Percentiles rank a stretch among this genome's conserved stretches.
These are phyloP conservation scores for Drosophila cyrtoloma DNA, from an alignment of 2,888 invertebrate genomes.

Conservation along the genomic window DNA sequence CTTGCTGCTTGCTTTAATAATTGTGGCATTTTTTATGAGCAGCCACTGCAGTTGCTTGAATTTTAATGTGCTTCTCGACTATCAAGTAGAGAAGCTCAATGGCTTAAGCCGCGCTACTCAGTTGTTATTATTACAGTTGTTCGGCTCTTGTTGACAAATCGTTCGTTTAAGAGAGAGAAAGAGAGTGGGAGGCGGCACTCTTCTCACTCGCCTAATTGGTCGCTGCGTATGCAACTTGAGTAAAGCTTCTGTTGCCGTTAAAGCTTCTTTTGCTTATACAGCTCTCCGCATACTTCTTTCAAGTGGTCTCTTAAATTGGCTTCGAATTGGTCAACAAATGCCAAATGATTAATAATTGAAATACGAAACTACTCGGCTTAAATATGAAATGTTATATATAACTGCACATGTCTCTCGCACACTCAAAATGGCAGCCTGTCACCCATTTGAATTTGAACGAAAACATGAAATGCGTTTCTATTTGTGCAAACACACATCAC, in stretches of 20 bases:
- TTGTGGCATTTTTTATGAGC: slow-evolving; percentile 64
- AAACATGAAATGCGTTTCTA: slow-evolving; percentile 74
- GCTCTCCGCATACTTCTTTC: slow-evolving; percentile 20
- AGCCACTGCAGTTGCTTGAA: slow-evolving; percentile 71
- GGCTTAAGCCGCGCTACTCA: slow-evolving; percentile 20
- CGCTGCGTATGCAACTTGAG: slow-evolving; percentile 47
- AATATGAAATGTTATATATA: slow-evolving; percentile 1
- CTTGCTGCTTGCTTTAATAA: slow-evolving; percentile 40
- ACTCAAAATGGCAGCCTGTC: slow-evolving; percentile 27
- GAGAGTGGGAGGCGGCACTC: neutral
- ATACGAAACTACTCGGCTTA: slow-evolving; percentile 10
- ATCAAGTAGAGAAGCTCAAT: slow-evolving; percentile 59
- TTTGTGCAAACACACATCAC: slow-evolving; percentile 61
- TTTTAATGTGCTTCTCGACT: slow-evolving; percentile 61
- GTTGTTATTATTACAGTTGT: slow-evolving; percentile 61
- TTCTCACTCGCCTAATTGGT: slow-evolving; percentile 17
- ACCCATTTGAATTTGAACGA: slow-evolving; percentile 29
- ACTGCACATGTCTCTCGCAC: slow-evolving; percentile 15
- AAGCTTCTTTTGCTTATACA: slow-evolving; percentile 4
- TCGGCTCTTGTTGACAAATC: slow-evolving; percentile 20
- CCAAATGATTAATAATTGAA: slow-evolving; percentile 12
- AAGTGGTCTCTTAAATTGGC: slow-evolving; percentile 12
- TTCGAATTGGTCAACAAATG: slow-evolving; percentile 33
- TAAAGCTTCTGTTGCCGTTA: slow-evolving; percentile 1
- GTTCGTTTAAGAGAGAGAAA: neutral